Conservation (phyloP, 2,113 vertebrate genomes). For the Rhynchomys soricoides region DNA sequence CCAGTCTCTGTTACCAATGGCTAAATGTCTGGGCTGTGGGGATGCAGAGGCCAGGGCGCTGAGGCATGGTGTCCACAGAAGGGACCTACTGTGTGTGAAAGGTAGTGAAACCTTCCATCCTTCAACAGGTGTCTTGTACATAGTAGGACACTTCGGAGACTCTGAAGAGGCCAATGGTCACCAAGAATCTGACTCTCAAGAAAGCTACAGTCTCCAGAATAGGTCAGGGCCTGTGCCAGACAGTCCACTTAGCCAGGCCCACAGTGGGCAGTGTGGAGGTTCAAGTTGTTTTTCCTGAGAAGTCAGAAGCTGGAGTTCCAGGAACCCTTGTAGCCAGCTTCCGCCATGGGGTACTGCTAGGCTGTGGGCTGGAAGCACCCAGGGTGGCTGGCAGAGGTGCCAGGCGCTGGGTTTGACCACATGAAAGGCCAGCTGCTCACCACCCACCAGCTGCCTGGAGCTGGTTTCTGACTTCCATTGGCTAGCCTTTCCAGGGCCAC, state of each 20-base stretch:
- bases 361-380: background rate
- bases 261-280: background rate
- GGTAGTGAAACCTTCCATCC: background rate
- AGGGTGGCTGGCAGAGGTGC: background rate
- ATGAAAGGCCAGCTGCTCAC: constrained; percentile 69
- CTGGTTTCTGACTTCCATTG: constrained; percentile 24
- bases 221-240: background rate
- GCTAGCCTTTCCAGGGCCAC: background rate
- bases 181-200: no score
- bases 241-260: background rate
- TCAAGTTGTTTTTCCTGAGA: background rate
- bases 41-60: background rate
- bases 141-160: background rate
- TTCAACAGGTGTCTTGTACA: background rate
- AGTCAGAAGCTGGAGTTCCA: background rate
- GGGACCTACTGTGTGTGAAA: background rate
- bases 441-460: constrained; percentile 60
- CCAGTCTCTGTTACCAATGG: background rate
- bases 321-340: background rate
- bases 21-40: background rate
- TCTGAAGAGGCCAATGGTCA: fast-evolving
- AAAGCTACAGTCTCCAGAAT: fast-evolving
- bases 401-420: constrained; percentile 67
- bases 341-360: fast-evolving
- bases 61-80: background rate